These are phyloP conservation scores for Pecten maximus DNA, from an alignment of 2,888 invertebrate species.

Conservation along the genomic window DNA sequence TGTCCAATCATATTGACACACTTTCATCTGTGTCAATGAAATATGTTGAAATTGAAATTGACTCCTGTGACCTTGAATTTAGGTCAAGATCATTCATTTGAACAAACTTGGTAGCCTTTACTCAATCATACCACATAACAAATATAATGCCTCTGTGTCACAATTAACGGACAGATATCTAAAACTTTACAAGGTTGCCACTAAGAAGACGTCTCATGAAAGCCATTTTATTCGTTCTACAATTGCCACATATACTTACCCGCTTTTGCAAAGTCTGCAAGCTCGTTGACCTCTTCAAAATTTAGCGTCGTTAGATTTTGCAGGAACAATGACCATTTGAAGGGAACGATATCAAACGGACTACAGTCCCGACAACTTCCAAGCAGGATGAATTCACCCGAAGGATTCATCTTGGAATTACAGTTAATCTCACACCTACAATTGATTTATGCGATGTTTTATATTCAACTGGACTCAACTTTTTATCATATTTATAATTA, in stretches of 20 bases:
- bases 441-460: not conserved
- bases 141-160: too few species aligned
- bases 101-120: too few species aligned
- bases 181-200: too few species aligned
- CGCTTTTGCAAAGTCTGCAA: slow-evolving; percentile 56
- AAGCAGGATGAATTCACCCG: slow-evolving; percentile 61
- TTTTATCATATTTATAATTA: not conserved
- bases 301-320: slow-evolving; percentile 42
- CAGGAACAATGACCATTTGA: slow-evolving; percentile 63
- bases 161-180: too few species aligned
- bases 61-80: too few species aligned
- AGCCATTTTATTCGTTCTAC: not conserved
- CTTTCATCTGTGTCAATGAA: too few species aligned
- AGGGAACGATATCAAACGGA: slow-evolving; percentile 56
- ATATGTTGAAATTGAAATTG: too few species aligned
- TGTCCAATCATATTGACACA: too few species aligned
- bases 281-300: slow-evolving; percentile 49
- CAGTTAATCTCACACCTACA: slow-evolving; percentile 69
- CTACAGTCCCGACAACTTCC: slow-evolving; percentile 62
- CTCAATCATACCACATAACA: too few species aligned
- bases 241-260: slow-evolving; percentile 53
- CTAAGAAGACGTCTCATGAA: too few species aligned
- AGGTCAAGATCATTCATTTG: too few species aligned
- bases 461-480: slow-evolving; percentile 32
- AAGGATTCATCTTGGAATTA: slow-evolving; percentile 71